Conservation (phyloP, 2,113 vertebrate species). For the Aleadryas rufinucha region DNA sequence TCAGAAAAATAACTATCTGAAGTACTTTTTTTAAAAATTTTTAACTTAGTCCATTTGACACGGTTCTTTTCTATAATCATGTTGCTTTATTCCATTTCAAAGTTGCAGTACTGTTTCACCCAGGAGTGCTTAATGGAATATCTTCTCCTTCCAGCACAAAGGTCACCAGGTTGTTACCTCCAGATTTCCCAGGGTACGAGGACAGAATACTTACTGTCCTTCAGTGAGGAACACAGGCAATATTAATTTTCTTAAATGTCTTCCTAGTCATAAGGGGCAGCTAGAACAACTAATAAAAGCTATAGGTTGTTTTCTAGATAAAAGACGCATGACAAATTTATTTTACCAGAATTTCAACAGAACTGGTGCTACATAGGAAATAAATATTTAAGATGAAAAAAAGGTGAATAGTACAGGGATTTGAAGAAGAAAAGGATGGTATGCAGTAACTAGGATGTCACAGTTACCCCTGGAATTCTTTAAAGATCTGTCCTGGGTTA, state of each 20-base stretch:
- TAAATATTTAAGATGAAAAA: not conserved
- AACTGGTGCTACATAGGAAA: not conserved
- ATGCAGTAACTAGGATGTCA: not conserved
- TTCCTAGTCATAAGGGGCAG: not conserved
- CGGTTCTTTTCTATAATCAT: not conserved
- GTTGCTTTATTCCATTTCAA: not conserved
- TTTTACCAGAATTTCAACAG: not conserved
- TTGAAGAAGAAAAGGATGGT: not conserved
- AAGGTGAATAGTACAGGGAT: not conserved
- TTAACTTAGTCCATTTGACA: not conserved
- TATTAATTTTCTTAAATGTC: not conserved
- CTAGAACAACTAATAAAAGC: not conserved
- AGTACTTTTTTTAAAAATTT: not conserved
- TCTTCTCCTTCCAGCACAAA: not conserved
- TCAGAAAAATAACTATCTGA: not conserved
- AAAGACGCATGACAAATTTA: not conserved
- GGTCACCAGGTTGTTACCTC: not conserved
- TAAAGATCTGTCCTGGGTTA: not conserved
- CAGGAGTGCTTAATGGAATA: not conserved
- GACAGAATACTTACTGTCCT: not conserved
- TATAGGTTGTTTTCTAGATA: not conserved
- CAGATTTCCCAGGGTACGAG: not conserved
- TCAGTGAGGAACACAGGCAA: not conserved
- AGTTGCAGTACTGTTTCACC: not conserved
- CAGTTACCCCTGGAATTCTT: not conserved